These are phyloP conservation scores for Notolepis coatsorum DNA, from an alignment of 2,797 vertebrate species.

Conservation along the genomic window DNA sequence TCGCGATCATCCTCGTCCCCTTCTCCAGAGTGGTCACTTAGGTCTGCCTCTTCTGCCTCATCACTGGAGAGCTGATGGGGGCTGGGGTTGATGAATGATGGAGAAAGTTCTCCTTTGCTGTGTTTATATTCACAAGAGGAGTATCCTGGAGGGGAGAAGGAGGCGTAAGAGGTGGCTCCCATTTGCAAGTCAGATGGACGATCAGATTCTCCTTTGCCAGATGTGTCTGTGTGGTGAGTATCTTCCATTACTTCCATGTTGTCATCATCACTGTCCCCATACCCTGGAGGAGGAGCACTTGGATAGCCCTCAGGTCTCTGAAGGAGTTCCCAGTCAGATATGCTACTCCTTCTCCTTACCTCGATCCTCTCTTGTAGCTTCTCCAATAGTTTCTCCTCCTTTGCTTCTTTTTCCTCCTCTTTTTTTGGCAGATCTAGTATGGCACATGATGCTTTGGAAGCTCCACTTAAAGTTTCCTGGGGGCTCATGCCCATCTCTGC, in stretches of 20 bases:
- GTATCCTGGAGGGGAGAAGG: conserved; percentile 55
- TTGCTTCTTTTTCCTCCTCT: conserved; percentile 48
- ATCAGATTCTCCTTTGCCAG: conserved; percentile 46
- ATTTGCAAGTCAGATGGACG: conserved; percentile 74
- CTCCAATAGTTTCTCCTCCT: conserved; percentile 53
- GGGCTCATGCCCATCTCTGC: conserved; percentile 78
- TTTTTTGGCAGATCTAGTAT: conserved; percentile 45
- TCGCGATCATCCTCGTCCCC: conserved; percentile 75
- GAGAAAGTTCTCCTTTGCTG: conserved; percentile 90
- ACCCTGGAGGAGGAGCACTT: conserved; percentile 65
- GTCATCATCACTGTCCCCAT: conserved; percentile 72
- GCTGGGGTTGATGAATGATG: conserved; percentile 95
- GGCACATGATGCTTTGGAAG: conserved; percentile 56
- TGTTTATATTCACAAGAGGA: conserved; percentile 86
- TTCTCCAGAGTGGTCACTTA: conserved; percentile 71
- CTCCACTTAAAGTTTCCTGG: conserved; percentile 45
- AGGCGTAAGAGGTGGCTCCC: conserved; percentile 66
- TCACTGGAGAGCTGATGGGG: conserved; percentile 87
- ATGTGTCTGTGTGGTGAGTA: conserved; percentile 46
- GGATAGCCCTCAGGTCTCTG: conserved; percentile 72
- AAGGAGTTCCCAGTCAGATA: conserved; percentile 75
- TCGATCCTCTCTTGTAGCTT: conserved; percentile 59
- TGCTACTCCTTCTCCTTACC: conserved; percentile 74
- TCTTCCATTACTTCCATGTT: conserved; percentile 71
- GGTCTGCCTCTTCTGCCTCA: conserved; percentile 85